Percentiles rank a stretch among this genome's conserved stretches.
Conservation (phyloP, 2,113 vertebrate species). For the Oncorhynchus nerka region DNA sequence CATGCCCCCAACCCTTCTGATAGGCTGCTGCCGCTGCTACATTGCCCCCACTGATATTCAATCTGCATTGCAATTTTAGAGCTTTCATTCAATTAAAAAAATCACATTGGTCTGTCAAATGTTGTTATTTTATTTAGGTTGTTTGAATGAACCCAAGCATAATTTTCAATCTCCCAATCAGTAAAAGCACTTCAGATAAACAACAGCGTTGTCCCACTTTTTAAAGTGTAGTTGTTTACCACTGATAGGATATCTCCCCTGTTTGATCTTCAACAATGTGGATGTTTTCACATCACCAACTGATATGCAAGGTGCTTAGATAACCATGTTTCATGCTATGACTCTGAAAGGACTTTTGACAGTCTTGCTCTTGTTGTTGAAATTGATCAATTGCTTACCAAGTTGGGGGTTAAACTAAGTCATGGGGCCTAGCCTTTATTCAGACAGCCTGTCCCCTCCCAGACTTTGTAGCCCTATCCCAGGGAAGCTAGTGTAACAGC, state of each 20-base stretch:
- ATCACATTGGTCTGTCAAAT: too few species aligned
- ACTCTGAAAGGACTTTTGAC: background rate
- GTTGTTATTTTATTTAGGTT: too few species aligned
- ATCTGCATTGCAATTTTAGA: too few species aligned
- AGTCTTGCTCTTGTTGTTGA: background rate
- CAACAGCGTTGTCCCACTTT: too few species aligned
- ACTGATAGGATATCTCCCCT: background rate
- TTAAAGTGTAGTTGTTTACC: background rate
- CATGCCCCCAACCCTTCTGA: too few species aligned
- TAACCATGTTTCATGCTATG: background rate
- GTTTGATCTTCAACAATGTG: background rate
- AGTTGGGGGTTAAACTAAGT: background rate
- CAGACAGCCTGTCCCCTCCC: background rate
- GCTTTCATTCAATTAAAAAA: too few species aligned
- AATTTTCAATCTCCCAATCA: too few species aligned
- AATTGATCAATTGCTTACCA: background rate
- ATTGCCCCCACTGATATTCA: too few species aligned
- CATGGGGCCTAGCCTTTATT: background rate
- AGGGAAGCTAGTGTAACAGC: conserved; percentile 17
- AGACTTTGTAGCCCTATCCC: background rate
- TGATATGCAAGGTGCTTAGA: background rate
- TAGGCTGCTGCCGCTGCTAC: too few species aligned
- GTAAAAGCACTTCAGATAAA: too few species aligned
- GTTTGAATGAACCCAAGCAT: too few species aligned
- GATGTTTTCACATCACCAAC: background rate